Evolutionary conservation across 2,797 vertebrate genomes (phyloP).

Genomic region (Tragopan temminckii): DNA sequence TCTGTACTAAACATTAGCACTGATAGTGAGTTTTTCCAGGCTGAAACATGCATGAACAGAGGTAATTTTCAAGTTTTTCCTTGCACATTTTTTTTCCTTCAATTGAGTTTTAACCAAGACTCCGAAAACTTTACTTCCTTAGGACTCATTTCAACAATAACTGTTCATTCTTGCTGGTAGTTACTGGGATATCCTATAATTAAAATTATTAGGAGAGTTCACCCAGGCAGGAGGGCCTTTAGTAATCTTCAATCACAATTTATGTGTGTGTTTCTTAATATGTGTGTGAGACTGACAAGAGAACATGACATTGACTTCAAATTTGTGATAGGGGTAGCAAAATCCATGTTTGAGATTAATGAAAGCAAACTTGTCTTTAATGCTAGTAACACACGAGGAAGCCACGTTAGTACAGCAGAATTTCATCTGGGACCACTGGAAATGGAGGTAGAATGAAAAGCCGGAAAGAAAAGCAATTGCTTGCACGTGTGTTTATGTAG

Average conservation of each 20-base stretch:
- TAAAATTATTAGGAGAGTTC: not conserved
- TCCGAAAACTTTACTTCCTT: not conserved
- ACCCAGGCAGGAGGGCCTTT: not conserved
- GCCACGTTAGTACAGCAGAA: not conserved
- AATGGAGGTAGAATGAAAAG: slow-evolving; percentile 1
- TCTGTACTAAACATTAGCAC: slow-evolving; percentile 25
- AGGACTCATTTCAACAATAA: not conserved
- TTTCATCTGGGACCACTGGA: not conserved
- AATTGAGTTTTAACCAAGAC: not conserved
- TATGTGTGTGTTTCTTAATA: not conserved
- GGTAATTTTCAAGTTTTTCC: not conserved
- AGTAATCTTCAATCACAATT: not conserved
- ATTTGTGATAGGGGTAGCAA: not conserved
- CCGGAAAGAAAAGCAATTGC: slow-evolving; percentile 31
- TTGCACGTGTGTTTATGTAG: slow-evolving; percentile 49
- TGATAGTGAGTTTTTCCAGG: not conserved
- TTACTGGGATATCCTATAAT: not conserved
- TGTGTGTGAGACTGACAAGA: not conserved
- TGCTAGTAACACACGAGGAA: not conserved
- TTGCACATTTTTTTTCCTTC: too few species aligned
- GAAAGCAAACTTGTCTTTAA: not conserved
- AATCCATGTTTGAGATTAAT: not conserved
- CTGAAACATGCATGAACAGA: not conserved
- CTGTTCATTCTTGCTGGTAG: not conserved
- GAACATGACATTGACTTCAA: not conserved